phyloP scores from a whole-genome alignment of 2,113 vertebrate genomes.

The Phylloscopus trochiloides region DNA sequence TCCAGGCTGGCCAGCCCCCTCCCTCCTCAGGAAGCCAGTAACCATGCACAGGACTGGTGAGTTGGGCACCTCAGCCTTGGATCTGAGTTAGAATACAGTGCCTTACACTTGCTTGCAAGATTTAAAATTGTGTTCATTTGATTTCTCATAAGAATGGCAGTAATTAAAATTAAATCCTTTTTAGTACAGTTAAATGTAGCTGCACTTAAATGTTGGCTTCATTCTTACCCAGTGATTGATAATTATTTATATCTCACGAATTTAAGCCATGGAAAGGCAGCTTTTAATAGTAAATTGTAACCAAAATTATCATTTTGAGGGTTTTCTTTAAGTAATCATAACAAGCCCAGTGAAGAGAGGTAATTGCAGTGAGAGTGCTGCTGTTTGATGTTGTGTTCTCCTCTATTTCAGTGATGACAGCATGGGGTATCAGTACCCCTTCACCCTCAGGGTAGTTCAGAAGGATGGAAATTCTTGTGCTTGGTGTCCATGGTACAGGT shows the following conservation, averaged over 20 bases:
- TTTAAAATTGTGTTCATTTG: not conserved
- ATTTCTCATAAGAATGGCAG: not conserved
- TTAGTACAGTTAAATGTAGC: not conserved
- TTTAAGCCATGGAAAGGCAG: not conserved
- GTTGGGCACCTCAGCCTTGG: constrained; percentile 2
- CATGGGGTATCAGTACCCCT: constrained; percentile 98
- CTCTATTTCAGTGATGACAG: constrained; percentile 90
- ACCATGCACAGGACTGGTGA: constrained; percentile 97
- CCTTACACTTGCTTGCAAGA: not conserved
- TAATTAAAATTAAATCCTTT: not conserved
- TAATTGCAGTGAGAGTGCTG: not conserved
- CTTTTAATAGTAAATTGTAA: not conserved
- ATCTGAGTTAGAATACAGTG: not conserved
- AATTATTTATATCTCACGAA: not conserved
- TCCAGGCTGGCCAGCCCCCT: constrained; percentile 94
- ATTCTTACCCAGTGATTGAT: not conserved
- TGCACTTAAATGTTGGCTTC: not conserved
- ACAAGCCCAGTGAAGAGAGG: not conserved
- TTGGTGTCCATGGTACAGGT: constrained; percentile 99
- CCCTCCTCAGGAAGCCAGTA: constrained; percentile 97
- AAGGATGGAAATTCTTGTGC: constrained; percentile 97
- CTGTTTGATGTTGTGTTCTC: constrained; percentile 16
- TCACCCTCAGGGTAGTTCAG: constrained; percentile 92
- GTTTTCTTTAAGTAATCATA: not conserved
- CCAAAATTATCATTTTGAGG: not conserved